phyloP scores from a whole-genome alignment of 1,140 invertebrate species.

The Drosophila insularis region DNA sequence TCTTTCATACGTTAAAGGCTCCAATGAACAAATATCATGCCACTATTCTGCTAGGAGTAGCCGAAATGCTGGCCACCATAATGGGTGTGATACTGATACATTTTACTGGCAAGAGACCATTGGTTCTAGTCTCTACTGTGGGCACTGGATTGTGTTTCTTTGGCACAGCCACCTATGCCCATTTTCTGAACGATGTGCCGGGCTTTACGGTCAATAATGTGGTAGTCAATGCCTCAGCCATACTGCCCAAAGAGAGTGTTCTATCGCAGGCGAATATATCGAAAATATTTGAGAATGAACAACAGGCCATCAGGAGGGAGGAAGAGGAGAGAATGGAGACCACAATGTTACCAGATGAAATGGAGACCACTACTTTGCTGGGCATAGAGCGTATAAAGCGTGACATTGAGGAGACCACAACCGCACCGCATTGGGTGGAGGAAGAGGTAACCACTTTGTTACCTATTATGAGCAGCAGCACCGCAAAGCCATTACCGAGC shows the following conservation, averaged over 20 bases:
- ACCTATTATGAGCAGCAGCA: conserved; percentile 15
- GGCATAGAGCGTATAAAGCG: conserved; percentile 47
- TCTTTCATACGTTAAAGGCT: conserved; percentile 87
- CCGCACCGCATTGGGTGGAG: conserved; percentile 13
- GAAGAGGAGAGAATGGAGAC: conserved; percentile 32
- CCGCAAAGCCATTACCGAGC: background rate
- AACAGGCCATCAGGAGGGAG: conserved; percentile 38
- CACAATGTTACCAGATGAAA: conserved; percentile 38
- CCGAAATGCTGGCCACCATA: conserved; percentile 86
- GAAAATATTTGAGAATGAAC: conserved; percentile 64
- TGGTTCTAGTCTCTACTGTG: conserved; percentile 87
- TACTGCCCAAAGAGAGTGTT: conserved; percentile 66
- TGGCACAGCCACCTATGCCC: conserved; percentile 79
- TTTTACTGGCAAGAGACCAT: conserved; percentile 87
- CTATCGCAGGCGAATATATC: conserved; percentile 76
- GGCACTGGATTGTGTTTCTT: conserved; percentile 86
- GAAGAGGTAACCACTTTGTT: conserved; percentile 40
- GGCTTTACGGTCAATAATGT: conserved; percentile 78
- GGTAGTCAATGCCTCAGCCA: conserved; percentile 73
- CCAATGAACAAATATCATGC: conserved; percentile 89
- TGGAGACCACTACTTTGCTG: conserved; percentile 58
- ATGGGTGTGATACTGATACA: conserved; percentile 87
- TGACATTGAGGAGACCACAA: conserved; percentile 34
- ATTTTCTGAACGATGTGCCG: conserved; percentile 70
- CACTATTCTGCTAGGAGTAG: conserved; percentile 87